Evolutionary conservation across 2,797 vertebrate species (phyloP).

Genomic region (Buceros bicornis): DNA sequence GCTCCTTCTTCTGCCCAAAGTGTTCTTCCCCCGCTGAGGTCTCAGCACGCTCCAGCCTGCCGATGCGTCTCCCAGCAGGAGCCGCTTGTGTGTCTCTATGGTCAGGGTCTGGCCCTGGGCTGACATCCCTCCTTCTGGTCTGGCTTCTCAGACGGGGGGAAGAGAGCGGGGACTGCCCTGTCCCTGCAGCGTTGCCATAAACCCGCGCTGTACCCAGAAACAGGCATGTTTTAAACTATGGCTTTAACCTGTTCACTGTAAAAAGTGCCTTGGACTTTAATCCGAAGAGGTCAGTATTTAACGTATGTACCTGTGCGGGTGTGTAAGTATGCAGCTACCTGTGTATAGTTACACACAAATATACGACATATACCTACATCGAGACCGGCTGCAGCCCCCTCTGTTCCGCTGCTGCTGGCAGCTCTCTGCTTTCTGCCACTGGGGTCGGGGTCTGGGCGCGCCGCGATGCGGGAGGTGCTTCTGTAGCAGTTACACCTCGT

Average conservation of each 20-base stretch:
- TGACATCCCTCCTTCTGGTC: background rate
- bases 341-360: conserved; percentile 76
- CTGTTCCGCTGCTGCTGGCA: conserved; percentile 22
- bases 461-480: accelerated
- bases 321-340: conserved; percentile 76
- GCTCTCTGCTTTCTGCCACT: background rate
- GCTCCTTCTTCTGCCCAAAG: conserved; percentile 19
- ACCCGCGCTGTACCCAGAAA: conserved; percentile 78
- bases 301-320: conserved; percentile 64
- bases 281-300: conserved; percentile 83
- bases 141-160: background rate
- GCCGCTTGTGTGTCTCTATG: background rate
- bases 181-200: conserved; percentile 48
- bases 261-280: conserved; percentile 87
- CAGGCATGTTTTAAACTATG: conserved; percentile 80
- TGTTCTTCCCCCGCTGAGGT: background rate
- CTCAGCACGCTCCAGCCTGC: background rate
- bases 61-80: background rate
- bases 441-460: background rate
- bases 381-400: conserved; percentile 57
- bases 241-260: conserved; percentile 88
- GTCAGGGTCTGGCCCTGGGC: background rate
- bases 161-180: background rate
- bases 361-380: conserved; percentile 63
- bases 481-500: accelerated